Percentiles rank a stretch among this genome's conserved stretches.
phyloP scores from a whole-genome alignment of 2,888 invertebrate genomes.

The Euphydryas editha region DNA sequence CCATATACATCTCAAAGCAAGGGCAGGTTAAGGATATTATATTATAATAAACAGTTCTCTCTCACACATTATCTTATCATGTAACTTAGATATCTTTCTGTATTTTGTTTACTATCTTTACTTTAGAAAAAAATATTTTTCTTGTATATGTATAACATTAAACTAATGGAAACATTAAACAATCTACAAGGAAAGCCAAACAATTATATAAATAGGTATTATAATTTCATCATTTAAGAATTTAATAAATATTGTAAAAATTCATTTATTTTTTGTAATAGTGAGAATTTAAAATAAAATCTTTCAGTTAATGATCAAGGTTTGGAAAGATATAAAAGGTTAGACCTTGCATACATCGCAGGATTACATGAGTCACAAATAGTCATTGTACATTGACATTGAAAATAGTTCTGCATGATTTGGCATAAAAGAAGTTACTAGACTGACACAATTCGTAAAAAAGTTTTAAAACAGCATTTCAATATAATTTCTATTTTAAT shows the following conservation, averaged over 20 bases:
- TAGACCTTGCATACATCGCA: conserved; percentile 20
- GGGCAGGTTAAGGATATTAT: conserved; percentile 44
- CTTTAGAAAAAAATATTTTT: neutral
- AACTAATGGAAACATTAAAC: neutral
- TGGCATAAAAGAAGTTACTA: conserved; percentile 29
- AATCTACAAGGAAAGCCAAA: neutral
- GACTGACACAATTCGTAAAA: neutral
- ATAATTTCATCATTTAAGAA: too few species aligned
- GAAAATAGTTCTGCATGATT: conserved; percentile 53
- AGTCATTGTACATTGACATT: conserved; percentile 57
- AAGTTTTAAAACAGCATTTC: neutral
- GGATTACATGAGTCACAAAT: conserved; percentile 29
- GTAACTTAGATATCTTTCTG: neutral
- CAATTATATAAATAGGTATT: too few species aligned
- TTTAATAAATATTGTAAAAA: neutral
- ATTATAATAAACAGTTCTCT: conserved; percentile 7
- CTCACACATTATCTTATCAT: neutral
- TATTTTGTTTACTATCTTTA: neutral
- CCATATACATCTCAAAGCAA: conserved; percentile 50
- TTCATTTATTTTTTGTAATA: neutral
- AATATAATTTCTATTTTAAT: neutral
- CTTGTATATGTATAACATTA: neutral
- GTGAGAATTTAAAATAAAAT: neutral
- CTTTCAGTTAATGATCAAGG: neutral
- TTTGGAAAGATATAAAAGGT: conserved; percentile 3